Evolutionary conservation across 2,888 invertebrate genomes (phyloP), one percentile per base, ranked within the genome.

Genomic region (Acrobasis consociella): DNA sequence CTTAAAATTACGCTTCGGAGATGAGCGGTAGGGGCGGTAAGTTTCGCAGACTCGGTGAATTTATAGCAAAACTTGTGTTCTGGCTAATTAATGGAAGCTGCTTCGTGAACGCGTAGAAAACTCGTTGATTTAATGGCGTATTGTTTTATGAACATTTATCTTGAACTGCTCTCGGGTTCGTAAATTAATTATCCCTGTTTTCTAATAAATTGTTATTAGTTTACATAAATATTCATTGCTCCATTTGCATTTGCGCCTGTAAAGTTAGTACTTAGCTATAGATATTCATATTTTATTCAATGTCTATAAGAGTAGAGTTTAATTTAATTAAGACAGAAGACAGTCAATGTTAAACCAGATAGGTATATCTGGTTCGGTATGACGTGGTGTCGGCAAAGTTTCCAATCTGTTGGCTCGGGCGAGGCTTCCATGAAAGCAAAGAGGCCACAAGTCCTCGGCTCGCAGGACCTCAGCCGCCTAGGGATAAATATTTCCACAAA

Each of bases 1-100:
- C 85, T 86, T 86, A 83, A 87, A 86, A 89, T 89, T 86, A 86
- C 83, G 85, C 79, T 72, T 78, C 73, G 69, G 77, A 82, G 89
- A 87, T 86, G 88, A 87, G 87, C 82, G 76, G 81, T 74, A 78
- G 77, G 79, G 85, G 83, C 84, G 83, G 84, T 77, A 87, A 90
- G 87, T 89, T 91, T 84, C 72, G 78, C 79, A 80, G 82, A 82
- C 85, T 85, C 80, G 73, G 76, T 76, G 80, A 86, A 92, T 92
- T 91, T 92, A 92, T 91, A 86, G 91, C 89, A 77, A 86, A 92
- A 91, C 91, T 91, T 91, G 83, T 86, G 82, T 89, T 87, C 84
- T 77, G 80, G 76, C 87, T 91, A 91, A 92, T 91, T 91, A 91
- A 91, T 90, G 87, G 85, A 86, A 88, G 85, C 85, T 81, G 85